A percentile compares a stretch with the other conserved stretches of the same genome.
phyloP scores from a whole-genome alignment of 2,113 vertebrate species.

The Glareola pratincola region DNA sequence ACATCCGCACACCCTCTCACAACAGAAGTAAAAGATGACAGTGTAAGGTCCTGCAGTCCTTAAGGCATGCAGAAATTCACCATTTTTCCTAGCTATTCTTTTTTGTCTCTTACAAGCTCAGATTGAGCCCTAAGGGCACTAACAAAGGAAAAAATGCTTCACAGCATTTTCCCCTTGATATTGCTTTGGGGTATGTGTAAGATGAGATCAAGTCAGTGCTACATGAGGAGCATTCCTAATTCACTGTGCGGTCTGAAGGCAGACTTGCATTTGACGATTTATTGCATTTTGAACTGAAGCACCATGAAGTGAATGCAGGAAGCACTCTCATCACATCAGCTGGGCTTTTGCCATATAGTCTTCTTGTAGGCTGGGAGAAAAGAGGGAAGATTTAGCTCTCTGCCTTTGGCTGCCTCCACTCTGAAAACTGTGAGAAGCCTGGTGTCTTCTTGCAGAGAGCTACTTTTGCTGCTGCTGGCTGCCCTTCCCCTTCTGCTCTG shows the following conservation, averaged over 20 bases:
- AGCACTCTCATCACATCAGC: neutral
- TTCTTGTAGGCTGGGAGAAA: neutral
- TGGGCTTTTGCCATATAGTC: neutral
- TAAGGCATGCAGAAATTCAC: slow-evolving; percentile 9
- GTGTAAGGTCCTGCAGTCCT: neutral
- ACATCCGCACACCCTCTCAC: neutral
- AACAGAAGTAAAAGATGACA: neutral
- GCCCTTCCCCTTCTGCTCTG: neutral
- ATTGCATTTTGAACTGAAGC: slow-evolving; percentile 8
- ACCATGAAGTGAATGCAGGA: neutral
- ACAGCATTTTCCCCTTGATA: slow-evolving; percentile 47
- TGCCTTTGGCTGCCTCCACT: neutral
- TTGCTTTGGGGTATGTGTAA: slow-evolving; percentile 66
- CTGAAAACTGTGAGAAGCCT: neutral
- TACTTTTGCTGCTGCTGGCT: neutral
- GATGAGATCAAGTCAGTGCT: slow-evolving; percentile 59
- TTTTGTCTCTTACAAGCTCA: slow-evolving; percentile 63
- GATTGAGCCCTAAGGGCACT: slow-evolving; percentile 58
- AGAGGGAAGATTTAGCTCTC: neutral
- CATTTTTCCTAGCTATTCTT: slow-evolving; percentile 39
- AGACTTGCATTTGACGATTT: slow-evolving; percentile 10
- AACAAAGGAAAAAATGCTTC: slow-evolving; percentile 66
- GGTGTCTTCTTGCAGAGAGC: neutral
- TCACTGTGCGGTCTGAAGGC: neutral
- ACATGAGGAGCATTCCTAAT: slow-evolving; percentile 51